Base-by-base conservation (phyloP, 1,140 invertebrate genomes). In the Brachionus paranguensis region DNA sequence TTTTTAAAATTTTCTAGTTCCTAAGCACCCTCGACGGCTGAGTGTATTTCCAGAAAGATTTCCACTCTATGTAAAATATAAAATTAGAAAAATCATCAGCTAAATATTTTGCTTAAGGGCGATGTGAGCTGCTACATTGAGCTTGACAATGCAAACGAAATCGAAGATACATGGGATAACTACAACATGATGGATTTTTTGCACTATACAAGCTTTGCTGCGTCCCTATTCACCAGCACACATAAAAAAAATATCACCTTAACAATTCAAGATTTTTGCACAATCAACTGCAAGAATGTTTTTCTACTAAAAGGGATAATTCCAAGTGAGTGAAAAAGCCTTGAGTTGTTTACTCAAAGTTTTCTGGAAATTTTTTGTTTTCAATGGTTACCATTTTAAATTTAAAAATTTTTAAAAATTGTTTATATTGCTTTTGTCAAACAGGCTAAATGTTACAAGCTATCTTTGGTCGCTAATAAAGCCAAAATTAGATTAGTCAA, bases 181-280 rank as follows among this genome's bases (percentile, higher is more conserved):
- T 41, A 43, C 43, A 76, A 50, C 27, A n/a, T 50, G 24, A 3
- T 6, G 6, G 20, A 76, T 20, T 24, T 20, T 27, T 24, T 20
- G 20, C 10, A 8, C 10, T 50, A 12, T 17, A 12, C 17, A 10
- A 50, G 11, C 5, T 76, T 27, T 17, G 12, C 72, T 50, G 72
- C 11, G 27, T 53, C 20, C 50, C 50, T 76, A 2, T 76, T 50
- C 72, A 76, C 43, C 17, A 47, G 47, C n/a, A 50, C 43, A 27
- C n/a, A 76, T 50, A 76, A 76, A 76, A 76, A 76, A 50, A 45
- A 29, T 27, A 76, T 76, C 12, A 37, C 43, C 24, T 50, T 76
- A 47, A 53, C n/a, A 27, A 24, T 76, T 10, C 43, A 50, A 24
- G 45, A 76, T 76, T 76, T 76, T 50, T 50, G 47, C 14, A 11